Conservation (phyloP, 2,888 invertebrate species). For the Myopa tessellatipennis region DNA sequence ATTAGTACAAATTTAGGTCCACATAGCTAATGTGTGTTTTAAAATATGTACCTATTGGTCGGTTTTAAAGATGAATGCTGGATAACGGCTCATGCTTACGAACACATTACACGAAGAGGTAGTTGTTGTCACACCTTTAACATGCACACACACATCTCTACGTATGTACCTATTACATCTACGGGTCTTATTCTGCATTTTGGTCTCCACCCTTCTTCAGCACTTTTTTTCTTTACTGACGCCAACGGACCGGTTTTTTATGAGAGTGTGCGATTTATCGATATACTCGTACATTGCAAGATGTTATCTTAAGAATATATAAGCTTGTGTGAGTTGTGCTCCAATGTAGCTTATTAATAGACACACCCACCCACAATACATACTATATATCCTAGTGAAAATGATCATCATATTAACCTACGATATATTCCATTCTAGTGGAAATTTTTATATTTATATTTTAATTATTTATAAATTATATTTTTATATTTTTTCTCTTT, state of each 20-base stretch:
- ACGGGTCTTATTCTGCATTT: not conserved
- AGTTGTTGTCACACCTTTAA: constrained; percentile 10
- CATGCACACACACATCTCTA: not conserved
- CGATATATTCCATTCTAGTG: too few species aligned
- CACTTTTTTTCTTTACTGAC: not conserved
- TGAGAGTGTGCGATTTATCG: not conserved
- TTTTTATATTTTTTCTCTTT: too few species aligned
- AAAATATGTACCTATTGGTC: constrained; percentile 18
- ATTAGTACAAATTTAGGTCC: constrained; percentile 3
- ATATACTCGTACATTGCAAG: not conserved
- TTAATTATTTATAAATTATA: too few species aligned
- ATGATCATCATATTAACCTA: too few species aligned
- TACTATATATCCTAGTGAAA: too few species aligned
- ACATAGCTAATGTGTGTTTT: not conserved
- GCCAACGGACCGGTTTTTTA: not conserved
- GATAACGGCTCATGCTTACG: not conserved
- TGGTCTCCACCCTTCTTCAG: not conserved
- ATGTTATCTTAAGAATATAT: constrained; percentile 10
- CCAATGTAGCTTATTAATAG: constrained; percentile 6
- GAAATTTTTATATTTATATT: too few species aligned
- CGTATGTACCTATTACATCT: not conserved
- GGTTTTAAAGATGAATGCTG: constrained; percentile 9
- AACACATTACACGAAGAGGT: not conserved
- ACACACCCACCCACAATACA: constrained; percentile 18
- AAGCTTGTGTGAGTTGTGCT: constrained; percentile 12